Percentiles rank a stretch among this genome's conserved stretches.
Evolutionary conservation across 2,113 vertebrate species (phyloP).

Genomic region (Erythrocebus patas): DNA sequence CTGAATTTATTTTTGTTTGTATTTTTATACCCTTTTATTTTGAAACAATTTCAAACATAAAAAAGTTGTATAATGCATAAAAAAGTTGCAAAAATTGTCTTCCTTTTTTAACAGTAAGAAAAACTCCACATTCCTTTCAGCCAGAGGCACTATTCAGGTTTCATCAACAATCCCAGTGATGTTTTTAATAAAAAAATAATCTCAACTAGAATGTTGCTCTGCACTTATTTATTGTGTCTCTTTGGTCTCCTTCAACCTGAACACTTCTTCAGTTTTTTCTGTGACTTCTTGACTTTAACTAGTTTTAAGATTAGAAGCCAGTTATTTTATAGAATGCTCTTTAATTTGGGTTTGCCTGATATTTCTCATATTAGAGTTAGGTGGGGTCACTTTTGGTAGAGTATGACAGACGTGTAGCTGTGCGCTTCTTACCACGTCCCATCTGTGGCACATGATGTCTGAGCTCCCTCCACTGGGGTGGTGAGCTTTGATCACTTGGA

Average conservation of each 20-base stretch:
- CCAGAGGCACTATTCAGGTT: not conserved
- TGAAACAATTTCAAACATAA: not conserved
- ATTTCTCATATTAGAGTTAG: not conserved
- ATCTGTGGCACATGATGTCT: not conserved
- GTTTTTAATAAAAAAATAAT: not conserved
- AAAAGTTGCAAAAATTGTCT: not conserved
- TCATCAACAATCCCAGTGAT: not conserved
- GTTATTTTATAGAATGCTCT: not conserved
- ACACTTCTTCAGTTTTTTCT: not conserved
- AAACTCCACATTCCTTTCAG: not conserved
- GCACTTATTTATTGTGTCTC: not conserved
- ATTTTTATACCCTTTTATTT: not conserved
- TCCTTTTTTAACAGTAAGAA: not conserved
- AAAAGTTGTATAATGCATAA: not conserved
- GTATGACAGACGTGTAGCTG: not conserved
- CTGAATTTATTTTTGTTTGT: not conserved
- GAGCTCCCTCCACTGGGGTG: not conserved
- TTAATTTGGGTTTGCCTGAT: not conserved
- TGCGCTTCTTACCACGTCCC: not conserved
- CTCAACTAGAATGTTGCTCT: not conserved
- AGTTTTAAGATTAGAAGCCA: not conserved
- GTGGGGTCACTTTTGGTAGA: not conserved
- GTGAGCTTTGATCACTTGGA: not conserved
- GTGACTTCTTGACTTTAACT: not conserved
- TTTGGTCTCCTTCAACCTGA: not conserved